Base-by-base conservation (phyloP, 2,888 invertebrate genomes). In the Zonitis immaculata region DNA sequence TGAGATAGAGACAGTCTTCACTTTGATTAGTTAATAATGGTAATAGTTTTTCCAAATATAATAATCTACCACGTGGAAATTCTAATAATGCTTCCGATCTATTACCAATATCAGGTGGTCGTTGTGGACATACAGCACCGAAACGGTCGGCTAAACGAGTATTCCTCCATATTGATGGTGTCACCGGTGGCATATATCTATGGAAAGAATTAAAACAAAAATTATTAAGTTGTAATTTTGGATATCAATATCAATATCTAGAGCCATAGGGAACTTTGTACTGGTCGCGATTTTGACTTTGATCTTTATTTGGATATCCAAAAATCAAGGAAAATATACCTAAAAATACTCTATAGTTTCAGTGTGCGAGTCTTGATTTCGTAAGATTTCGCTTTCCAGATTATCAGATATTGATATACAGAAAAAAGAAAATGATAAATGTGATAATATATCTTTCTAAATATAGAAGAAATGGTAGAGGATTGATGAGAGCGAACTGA, bases 1-100 rank as follows among this genome's bases (percentile, higher is more conserved):
- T 98, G 74, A 98, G 86, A 77, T 94, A 95, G 67, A 98, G 87
- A 76, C 98, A 98, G 81, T 98, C 97, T 80, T 98, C 98, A 76
- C 91, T 93, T 80, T 97, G 95, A 75, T 95, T 92, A 69, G 86
- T 85, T 54, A 97, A 82, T 63, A 91, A 79, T 14, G 93, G 91
- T 66, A 89, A 77, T 64, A 97, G 79, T 59, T 90, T 86, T 71
- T 91, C 88, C 56, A 96, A 82, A 75, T 94, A 89, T 18, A 88
- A 85, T 60, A 93, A 86, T 49, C 94, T 83, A 46, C 89, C 90
- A 55, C 89, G 82, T 30, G 96, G 95, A 75, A 91, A 87, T 68
- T 85, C 79, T 57, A 88, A 75, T 51, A 91, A 77, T 8, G 83
- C 83, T 68, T 84, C 84, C 35, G 83, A 81, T 51, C 79, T 78